phyloP scores from a whole-genome alignment of 2,113 vertebrate genomes.

The Polypterus senegalus region DNA sequence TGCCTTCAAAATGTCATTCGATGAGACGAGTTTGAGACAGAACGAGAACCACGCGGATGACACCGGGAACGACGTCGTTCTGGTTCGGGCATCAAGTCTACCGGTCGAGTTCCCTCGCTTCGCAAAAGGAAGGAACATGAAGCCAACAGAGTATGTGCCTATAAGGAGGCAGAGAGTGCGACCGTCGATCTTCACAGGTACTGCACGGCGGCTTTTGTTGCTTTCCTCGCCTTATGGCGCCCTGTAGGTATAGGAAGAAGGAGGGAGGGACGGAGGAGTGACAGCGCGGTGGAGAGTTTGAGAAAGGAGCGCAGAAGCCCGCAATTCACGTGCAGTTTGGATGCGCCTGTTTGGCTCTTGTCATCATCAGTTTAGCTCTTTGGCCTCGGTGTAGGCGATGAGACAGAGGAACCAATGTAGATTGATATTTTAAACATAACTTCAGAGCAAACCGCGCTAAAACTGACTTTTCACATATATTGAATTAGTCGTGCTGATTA shows the following conservation, averaged over 20 bases:
- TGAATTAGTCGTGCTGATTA: no score
- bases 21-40: conserved; percentile 57
- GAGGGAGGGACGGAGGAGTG: conserved; percentile 4
- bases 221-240: no score
- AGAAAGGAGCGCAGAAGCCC: neutral
- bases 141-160: conserved; percentile 40
- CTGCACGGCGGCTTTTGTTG: conserved; percentile 22
- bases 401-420: no score
- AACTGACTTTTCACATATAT: no score
- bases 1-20: conserved; percentile 55
- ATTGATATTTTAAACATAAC: no score
- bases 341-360: no score
- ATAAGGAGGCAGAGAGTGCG: conserved; percentile 74
- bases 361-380: no score
- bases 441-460: no score
- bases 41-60: conserved; percentile 43
- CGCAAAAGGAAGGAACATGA: no score
- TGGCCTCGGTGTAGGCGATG: no score
- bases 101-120: conserved; percentile 48
- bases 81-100: conserved; percentile 59
- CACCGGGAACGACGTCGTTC: conserved; percentile 33
- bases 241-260: neutral
- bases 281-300: neutral
- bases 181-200: conserved; percentile 89
- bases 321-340: no score